These are phyloP conservation scores for Bimastos eiseni DNA, from an alignment of 2,888 invertebrate genomes.

Conservation along the genomic window DNA sequence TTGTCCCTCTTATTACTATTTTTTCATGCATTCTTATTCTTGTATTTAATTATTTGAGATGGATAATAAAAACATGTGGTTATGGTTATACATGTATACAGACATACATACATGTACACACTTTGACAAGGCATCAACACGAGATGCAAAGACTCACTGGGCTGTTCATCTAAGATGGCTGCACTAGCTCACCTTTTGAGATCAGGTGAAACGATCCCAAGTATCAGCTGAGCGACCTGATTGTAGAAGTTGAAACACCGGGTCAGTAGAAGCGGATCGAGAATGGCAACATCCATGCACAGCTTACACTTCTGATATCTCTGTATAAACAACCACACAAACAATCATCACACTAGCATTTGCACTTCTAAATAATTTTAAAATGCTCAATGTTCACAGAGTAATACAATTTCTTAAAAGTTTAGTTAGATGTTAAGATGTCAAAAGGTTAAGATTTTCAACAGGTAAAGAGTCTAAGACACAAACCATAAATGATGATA, in stretches of 20 bases:
- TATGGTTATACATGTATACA: no score
- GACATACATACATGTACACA: no score
- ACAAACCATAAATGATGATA: no score
- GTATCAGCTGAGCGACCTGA: constrained; percentile 78
- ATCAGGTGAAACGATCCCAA: constrained; percentile 58
- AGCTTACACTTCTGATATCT: constrained; percentile 77
- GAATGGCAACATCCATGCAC: constrained; percentile 85
- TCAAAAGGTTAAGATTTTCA: no score
- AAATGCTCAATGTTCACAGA: not conserved
- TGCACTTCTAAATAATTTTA: not conserved
- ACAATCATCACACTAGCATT: not conserved
- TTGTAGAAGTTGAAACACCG: constrained; percentile 85
- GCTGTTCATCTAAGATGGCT: not conserved
- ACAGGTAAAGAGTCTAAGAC: not conserved
- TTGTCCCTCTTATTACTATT: no score
- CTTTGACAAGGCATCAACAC: not conserved
- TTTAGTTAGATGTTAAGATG: no score
- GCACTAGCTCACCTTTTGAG: constrained; percentile 50
- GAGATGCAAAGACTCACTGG: not conserved
- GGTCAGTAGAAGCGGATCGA: constrained; percentile 81
- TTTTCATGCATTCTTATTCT: no score
- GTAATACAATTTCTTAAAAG: no score
- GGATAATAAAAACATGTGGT: no score
- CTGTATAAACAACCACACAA: constrained; percentile 46
- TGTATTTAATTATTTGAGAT: no score